Conservation (phyloP, 2,888 invertebrate species). For the Urechis unicinctus region DNA sequence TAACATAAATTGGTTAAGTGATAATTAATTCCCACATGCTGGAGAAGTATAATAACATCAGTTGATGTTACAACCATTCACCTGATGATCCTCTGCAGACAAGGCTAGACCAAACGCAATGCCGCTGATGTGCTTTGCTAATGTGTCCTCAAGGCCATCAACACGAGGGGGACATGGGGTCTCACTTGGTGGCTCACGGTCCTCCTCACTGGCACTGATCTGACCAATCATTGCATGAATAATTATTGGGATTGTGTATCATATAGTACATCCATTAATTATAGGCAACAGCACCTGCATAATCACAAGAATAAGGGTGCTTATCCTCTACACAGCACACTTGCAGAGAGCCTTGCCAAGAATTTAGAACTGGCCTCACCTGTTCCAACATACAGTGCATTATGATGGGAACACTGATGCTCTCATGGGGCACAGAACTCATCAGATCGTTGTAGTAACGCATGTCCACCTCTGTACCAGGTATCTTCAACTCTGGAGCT, state of each 20-base stretch:
- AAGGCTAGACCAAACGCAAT: constrained; percentile 43
- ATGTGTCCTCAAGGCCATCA: constrained; percentile 36
- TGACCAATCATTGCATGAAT: constrained; percentile 11
- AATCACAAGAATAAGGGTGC: too few relatives aligned
- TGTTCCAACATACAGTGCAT: constrained; percentile 49
- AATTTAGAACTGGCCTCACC: constrained; percentile 20
- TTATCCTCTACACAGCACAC: not conserved
- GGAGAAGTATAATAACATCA: too few relatives aligned
- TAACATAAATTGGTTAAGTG: too few relatives aligned
- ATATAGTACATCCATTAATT: not conserved
- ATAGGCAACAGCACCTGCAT: too few relatives aligned
- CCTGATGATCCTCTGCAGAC: constrained; percentile 38
- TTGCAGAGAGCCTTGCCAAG: not conserved
- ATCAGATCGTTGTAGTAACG: constrained; percentile 48
- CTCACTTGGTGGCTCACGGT: constrained; percentile 40
- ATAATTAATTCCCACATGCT: too few relatives aligned
- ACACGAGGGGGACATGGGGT: constrained; percentile 27
- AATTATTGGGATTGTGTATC: not conserved
- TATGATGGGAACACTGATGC: constrained; percentile 43
- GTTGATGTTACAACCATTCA: constrained; percentile 12
- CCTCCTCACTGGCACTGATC: constrained; percentile 42
- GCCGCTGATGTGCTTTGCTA: constrained; percentile 35
- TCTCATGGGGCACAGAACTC: constrained; percentile 44
- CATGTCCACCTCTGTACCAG: constrained; percentile 30
- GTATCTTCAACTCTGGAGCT: not conserved